phyloP scores from a whole-genome alignment of 2,888 invertebrate species.

The Capitulum mitella region DNA sequence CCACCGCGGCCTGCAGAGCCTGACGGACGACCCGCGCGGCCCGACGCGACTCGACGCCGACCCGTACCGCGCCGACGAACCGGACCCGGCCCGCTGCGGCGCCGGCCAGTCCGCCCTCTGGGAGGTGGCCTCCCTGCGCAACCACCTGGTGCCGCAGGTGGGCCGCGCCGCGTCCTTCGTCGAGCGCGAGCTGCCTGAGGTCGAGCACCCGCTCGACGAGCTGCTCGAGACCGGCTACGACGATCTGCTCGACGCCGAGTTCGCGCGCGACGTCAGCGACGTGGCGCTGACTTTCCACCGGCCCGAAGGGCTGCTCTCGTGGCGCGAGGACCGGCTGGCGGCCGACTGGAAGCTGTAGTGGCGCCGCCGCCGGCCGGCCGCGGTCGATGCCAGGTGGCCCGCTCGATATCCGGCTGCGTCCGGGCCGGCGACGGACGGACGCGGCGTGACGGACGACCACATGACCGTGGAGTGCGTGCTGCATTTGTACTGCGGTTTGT shows the following conservation, averaged over 20 bases:
- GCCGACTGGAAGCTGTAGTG: neutral
- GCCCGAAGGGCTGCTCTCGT: constrained; percentile 45
- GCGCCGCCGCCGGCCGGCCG: no score
- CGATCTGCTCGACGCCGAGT: constrained; percentile 68
- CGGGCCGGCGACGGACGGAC: no score
- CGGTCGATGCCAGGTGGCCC: no score
- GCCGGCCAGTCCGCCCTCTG: constrained; percentile 86
- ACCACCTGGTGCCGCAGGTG: constrained; percentile 64
- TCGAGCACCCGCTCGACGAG: constrained; percentile 61
- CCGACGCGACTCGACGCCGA: constrained; percentile 42
- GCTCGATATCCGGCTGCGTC: no score
- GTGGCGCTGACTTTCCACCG: constrained; percentile 68
- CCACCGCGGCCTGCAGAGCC: constrained; percentile 64
- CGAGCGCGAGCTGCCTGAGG: constrained; percentile 56
- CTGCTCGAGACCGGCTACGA: constrained; percentile 58
- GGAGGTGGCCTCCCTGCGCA: constrained; percentile 76
- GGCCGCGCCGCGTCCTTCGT: constrained; percentile 65
- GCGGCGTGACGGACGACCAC: no score
- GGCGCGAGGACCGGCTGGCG: constrained; percentile 29
- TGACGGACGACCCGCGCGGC: constrained; percentile 39
- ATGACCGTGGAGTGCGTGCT: no score
- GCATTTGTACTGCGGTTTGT: no score
- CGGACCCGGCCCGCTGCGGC: constrained; percentile 65
- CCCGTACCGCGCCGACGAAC: constrained; percentile 75
- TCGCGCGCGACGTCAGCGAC: constrained; percentile 63